Conservation (phyloP, 2,797 vertebrate genomes). For the Australoheros facetus region DNA sequence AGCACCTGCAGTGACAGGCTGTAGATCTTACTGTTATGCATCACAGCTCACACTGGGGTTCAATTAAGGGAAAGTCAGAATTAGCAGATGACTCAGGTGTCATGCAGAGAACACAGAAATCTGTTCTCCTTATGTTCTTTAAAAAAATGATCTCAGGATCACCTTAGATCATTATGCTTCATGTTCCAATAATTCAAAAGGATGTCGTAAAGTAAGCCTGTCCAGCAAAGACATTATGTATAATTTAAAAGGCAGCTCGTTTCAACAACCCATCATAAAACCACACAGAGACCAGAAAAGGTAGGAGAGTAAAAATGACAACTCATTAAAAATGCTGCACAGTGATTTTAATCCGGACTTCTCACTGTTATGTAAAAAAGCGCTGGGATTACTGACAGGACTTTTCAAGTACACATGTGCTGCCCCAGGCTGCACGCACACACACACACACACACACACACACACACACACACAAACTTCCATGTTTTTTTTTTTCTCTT, state of each 20-base stretch:
- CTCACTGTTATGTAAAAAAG: constrained; percentile 68
- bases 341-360: constrained; percentile 71
- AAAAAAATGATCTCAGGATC: background rate
- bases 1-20: constrained; percentile 29
- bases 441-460: background rate
- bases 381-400: constrained; percentile 54
- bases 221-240: constrained; percentile 46
- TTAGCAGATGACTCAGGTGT: constrained; percentile 21
- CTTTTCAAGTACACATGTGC: constrained; percentile 33
- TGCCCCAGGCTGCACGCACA: background rate
- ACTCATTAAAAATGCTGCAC: constrained; percentile 65
- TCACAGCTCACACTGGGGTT: constrained; percentile 14
- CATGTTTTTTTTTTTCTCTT: too few relatives aligned
- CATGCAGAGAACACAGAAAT: constrained; percentile 1
- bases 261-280: constrained; percentile 41
- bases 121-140: background rate
- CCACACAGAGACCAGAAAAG: constrained; percentile 14
- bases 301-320: constrained; percentile 47
- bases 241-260: constrained; percentile 34
- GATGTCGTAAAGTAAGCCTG: constrained; percentile 49
- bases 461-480: background rate
- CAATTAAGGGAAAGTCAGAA: constrained; percentile 17
- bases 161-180: background rate
- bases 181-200: constrained; percentile 47
- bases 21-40: constrained; percentile 38